A percentile compares a stretch with the other conserved stretches of the same genome.
Conservation (phyloP, 2,888 invertebrate species). For the Alviniconcha strummeri region DNA sequence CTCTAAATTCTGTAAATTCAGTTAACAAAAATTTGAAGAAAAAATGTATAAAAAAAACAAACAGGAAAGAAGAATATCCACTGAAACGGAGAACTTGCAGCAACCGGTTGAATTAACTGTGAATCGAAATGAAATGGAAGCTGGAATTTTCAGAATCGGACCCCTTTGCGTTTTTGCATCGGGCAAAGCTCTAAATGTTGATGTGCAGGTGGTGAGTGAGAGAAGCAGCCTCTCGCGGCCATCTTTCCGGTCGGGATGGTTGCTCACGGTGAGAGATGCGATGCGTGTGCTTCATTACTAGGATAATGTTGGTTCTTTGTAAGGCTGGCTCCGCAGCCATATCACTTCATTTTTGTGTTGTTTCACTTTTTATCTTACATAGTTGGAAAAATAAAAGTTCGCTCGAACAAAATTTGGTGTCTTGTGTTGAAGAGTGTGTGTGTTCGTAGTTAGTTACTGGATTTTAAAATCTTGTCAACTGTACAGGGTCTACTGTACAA, state of each 20-base stretch:
- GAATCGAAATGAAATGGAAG: not conserved
- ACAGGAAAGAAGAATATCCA: too few species aligned
- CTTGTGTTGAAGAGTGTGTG: not conserved
- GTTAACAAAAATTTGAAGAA: too few species aligned
- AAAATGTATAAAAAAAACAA: too few species aligned
- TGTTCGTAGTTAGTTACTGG: not conserved
- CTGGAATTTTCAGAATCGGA: not conserved
- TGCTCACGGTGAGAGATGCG: not conserved
- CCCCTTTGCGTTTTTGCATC: not conserved
- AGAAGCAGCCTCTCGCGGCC: not conserved
- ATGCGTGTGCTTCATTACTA: not conserved
- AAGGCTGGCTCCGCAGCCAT: constrained; percentile 18
- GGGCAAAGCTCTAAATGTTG: not conserved
- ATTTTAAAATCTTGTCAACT: not conserved
- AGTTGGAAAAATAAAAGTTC: constrained; percentile 25
- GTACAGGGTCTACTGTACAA: too few species aligned
- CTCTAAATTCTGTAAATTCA: too few species aligned
- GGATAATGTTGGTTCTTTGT: constrained; percentile 23
- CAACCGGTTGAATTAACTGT: not conserved
- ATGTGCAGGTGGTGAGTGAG: not conserved
- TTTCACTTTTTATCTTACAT: constrained; percentile 24
- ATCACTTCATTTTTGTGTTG: constrained; percentile 7
- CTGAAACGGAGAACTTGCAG: not conserved
- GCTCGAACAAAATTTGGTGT: not conserved
- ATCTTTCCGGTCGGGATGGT: too few species aligned